phyloP scores from a whole-genome alignment of 2,797 vertebrate species.

The Trematomus bernacchii region DNA sequence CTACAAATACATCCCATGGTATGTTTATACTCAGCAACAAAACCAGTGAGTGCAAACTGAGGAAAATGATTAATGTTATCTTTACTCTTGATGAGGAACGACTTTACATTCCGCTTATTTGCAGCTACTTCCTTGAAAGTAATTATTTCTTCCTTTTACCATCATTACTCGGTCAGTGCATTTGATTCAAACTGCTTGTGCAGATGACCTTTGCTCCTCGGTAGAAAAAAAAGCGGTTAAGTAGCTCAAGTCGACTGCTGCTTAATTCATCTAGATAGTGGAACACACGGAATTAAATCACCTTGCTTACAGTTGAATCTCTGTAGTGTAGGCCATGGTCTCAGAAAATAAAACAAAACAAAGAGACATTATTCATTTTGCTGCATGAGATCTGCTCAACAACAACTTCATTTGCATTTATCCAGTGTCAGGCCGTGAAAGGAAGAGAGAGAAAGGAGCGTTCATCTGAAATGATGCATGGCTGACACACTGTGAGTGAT shows the following conservation, averaged over 20 bases:
- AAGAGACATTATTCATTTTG: conserved; percentile 77
- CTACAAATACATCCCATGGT: neutral
- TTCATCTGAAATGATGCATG: conserved; percentile 81
- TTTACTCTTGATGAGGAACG: conserved; percentile 1
- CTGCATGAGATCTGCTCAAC: conserved; percentile 73
- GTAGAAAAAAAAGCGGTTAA: conserved; percentile 6
- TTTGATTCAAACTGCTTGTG: conserved; percentile 13
- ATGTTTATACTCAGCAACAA: conserved; percentile 6
- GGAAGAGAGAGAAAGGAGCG: conserved; percentile 48
- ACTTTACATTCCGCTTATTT: neutral
- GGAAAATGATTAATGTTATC: neutral
- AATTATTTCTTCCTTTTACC: neutral
- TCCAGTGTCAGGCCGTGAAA: conserved; percentile 73
- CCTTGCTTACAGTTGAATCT: conserved; percentile 18
- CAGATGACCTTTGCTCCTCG: conserved; percentile 23
- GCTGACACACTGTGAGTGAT: conserved; percentile 79
- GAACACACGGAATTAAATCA: conserved; percentile 16
- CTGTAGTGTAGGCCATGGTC: conserved; percentile 19
- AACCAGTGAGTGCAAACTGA: neutral
- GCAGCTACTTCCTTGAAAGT: neutral
- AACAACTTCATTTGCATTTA: conserved; percentile 83
- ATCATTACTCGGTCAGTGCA: neutral
- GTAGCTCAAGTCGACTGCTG: conserved; percentile 5
- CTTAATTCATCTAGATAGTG: conserved; percentile 27
- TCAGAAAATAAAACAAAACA: conserved; percentile 50